phyloP scores from a whole-genome alignment of 1,140 invertebrate genomes.

The Bombus waltoni region DNA sequence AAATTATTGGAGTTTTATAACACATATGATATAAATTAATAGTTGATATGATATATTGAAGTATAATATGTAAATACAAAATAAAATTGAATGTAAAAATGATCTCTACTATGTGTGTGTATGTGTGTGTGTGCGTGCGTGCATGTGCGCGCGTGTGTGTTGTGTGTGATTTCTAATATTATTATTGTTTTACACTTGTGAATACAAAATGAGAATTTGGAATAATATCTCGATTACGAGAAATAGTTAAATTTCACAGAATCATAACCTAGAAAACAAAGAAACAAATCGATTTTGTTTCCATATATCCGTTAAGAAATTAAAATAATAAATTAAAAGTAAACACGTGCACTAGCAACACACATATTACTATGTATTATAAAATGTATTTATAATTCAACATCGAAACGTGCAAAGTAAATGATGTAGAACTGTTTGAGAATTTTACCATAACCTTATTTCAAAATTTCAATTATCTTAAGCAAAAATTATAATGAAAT shows the following conservation, averaged over 20 bases:
- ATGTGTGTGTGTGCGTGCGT: too few species aligned
- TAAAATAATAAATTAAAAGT: background rate
- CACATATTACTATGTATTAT: background rate
- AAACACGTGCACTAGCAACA: background rate
- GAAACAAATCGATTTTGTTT: slow-evolving; percentile 32
- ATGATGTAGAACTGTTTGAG: slow-evolving; percentile 4
- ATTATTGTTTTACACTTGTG: background rate
- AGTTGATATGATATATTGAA: background rate
- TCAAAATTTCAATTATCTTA: background rate
- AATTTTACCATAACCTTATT: slow-evolving; percentile 49
- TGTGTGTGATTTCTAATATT: background rate
- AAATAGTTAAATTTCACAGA: slow-evolving; percentile 21
- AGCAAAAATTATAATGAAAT: background rate
- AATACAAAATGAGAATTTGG: background rate
- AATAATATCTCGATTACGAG: background rate
- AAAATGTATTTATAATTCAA: slow-evolving; percentile 21
- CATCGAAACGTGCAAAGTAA: slow-evolving; percentile 10
- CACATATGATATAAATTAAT: slow-evolving; percentile 12
- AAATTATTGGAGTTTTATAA: background rate
- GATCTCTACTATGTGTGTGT: background rate
- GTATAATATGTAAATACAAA: background rate
- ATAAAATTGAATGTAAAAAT: background rate
- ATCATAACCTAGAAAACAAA: slow-evolving; percentile 61
- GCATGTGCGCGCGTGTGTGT: too few species aligned
- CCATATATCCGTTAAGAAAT: background rate